Evolutionary conservation across 1,140 invertebrate species (phyloP).

Genomic region (Drosophila ambigua): DNA sequence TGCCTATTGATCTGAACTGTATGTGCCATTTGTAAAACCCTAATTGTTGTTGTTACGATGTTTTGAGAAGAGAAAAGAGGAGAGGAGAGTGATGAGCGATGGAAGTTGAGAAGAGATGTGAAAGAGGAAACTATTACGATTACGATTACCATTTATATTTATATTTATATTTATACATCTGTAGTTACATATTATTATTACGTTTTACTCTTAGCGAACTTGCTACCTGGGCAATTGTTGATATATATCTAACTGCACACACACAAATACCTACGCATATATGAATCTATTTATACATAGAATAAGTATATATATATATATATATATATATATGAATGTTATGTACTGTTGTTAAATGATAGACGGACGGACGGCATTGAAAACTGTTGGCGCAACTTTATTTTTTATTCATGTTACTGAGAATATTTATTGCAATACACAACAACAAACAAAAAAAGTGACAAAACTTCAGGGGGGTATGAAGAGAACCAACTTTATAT

Average conservation of each 20-base stretch:
- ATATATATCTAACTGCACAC: constrained; percentile 68
- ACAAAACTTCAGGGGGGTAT: constrained; percentile 23
- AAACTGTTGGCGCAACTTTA: constrained; percentile 62
- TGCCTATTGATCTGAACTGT: constrained; percentile 72
- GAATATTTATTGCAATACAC: constrained; percentile 57
- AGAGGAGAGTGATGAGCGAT: constrained; percentile 34
- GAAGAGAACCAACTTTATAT: constrained; percentile 40
- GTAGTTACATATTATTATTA: constrained; percentile 44
- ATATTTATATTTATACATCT: constrained; percentile 46
- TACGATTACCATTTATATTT: constrained; percentile 58
- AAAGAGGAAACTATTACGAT: constrained; percentile 56
- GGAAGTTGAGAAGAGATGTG: background rate
- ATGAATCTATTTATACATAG: constrained; percentile 52
- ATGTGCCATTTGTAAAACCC: constrained; percentile 77
- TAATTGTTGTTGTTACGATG: constrained; percentile 73
- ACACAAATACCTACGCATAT: constrained; percentile 14
- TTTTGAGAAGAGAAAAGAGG: constrained; percentile 38
- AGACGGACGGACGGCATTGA: constrained; percentile 18
- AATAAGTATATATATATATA: constrained; percentile 35
- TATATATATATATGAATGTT: constrained; percentile 62
- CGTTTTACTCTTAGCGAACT: constrained; percentile 64
- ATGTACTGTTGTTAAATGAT: constrained; percentile 55
- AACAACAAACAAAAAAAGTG: background rate
- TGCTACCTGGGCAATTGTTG: constrained; percentile 79
- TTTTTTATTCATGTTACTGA: constrained; percentile 74